A percentile compares a stretch with the other conserved stretches of the same genome.
Evolutionary conservation across 30 jellyfish, hydroid and myxozoan genomes (phyloP).

Genomic region (Aurelia sp.): DNA sequence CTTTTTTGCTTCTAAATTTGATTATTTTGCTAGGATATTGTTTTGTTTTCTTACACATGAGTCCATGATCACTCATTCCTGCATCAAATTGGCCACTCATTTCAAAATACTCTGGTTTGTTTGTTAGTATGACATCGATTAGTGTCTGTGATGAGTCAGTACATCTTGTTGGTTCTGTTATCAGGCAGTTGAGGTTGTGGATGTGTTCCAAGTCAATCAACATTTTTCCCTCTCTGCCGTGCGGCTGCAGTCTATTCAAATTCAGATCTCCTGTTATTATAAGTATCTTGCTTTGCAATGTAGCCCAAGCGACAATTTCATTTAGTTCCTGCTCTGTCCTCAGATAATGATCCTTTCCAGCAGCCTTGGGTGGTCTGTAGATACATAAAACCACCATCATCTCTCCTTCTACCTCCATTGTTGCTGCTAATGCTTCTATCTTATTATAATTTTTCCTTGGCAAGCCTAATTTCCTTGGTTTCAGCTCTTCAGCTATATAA

Average conservation of each 20-base stretch:
- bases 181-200: constrained; percentile 26
- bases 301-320: constrained; percentile 36
- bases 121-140: too few relatives aligned
- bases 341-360: constrained; percentile 29
- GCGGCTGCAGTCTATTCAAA: constrained; percentile 1
- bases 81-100: constrained; percentile 32
- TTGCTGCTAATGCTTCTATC: constrained; percentile 41
- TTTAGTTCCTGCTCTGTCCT: constrained; percentile 35
- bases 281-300: background rate
- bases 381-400: too few relatives aligned
- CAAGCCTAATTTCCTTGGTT: background rate
- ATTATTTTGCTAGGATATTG: too few relatives aligned
- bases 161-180: constrained; percentile 43
- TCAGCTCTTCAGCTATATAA: constrained; percentile 12
- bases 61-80: constrained; percentile 14
- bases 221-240: constrained; percentile 8
- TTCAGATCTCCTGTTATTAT: too few relatives aligned
- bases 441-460: constrained; percentile 10
- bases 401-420: constrained; percentile 13
- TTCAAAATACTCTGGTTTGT: constrained; percentile 24
- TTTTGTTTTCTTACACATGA: too few relatives aligned
- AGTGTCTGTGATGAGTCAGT: constrained; percentile 13
- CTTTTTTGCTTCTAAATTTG: too few relatives aligned
- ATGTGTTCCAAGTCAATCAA: too few relatives aligned
- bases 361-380: constrained; percentile 3